phyloP scores from a whole-genome alignment of 2,797 vertebrate species.

The Lophius americanus region DNA sequence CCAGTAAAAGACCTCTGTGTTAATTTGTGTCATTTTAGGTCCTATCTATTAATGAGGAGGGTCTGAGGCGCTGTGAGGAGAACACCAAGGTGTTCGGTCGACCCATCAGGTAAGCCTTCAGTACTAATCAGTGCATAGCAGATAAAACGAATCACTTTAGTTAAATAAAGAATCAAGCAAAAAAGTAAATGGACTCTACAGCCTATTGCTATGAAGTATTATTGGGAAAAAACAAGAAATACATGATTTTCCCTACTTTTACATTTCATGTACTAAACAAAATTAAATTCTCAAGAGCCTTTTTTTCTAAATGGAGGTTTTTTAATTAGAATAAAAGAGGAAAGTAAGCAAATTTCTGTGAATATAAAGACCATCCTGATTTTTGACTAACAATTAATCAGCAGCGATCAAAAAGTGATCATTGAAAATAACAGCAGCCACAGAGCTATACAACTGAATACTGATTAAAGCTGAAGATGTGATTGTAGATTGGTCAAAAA shows the following conservation, averaged over 20 bases:
- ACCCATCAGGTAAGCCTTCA: slow-evolving; percentile 88
- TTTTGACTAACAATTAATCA: background rate
- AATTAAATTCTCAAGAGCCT: background rate
- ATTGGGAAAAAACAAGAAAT: too few relatives aligned
- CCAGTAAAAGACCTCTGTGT: background rate
- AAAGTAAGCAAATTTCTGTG: background rate
- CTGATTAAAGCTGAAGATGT: background rate
- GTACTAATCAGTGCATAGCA: background rate
- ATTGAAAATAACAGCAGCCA: background rate
- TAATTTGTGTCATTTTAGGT: slow-evolving; percentile 78
- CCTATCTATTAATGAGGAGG: slow-evolving; percentile 94
- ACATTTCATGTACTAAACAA: background rate
- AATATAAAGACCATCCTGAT: background rate
- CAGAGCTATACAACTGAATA: background rate
- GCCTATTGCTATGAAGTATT: too few relatives aligned
- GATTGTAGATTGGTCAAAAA: background rate
- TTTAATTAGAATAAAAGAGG: background rate
- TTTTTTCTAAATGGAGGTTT: background rate
- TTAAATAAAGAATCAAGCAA: background rate
- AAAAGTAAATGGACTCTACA: background rate
- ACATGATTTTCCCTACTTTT: background rate
- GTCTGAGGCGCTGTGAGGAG: slow-evolving; percentile 91
- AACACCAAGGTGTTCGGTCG: slow-evolving; percentile 90
- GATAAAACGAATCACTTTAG: background rate
- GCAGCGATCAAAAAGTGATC: too few relatives aligned